phyloP scores from a whole-genome alignment of 2,113 vertebrate genomes.

The Ophiodon elongatus region DNA sequence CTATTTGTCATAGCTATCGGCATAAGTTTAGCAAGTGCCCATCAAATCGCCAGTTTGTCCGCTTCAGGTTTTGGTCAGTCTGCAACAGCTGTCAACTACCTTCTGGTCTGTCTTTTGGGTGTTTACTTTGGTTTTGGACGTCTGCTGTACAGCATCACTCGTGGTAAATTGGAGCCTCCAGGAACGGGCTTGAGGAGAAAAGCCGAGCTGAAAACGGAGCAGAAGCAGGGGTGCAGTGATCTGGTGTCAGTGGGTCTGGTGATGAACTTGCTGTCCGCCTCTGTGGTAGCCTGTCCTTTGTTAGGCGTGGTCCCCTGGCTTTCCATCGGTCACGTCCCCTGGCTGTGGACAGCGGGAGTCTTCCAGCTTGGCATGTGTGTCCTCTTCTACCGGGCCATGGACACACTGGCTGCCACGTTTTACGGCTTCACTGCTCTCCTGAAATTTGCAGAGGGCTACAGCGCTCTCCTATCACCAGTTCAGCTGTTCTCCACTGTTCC shows the following conservation, averaged over 20 bases:
- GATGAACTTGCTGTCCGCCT: constrained; percentile 88
- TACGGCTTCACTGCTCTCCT: constrained; percentile 87
- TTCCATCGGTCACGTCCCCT: constrained; percentile 86
- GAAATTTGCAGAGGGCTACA: constrained; percentile 87
- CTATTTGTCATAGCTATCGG: constrained; percentile 80
- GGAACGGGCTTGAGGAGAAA: constrained; percentile 73
- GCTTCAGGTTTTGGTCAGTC: constrained; percentile 80
- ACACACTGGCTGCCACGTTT: constrained; percentile 84
- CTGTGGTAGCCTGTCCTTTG: constrained; percentile 86
- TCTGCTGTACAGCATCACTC: constrained; percentile 78
- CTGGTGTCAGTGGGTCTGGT: constrained; percentile 75
- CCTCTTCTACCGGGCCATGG: constrained; percentile 84
- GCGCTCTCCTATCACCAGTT: constrained; percentile 76
- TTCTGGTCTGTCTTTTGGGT: constrained; percentile 83
- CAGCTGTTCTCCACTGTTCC: constrained; percentile 78
- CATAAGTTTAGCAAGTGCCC: constrained; percentile 86
- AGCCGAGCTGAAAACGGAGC: constrained; percentile 13
- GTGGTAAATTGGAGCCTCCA: constrained; percentile 75
- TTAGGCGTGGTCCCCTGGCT: constrained; percentile 85
- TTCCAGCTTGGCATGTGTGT: constrained; percentile 87
- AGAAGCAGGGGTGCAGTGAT: constrained; percentile 44
- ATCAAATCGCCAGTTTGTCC: constrained; percentile 84
- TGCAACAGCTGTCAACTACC: constrained; percentile 87
- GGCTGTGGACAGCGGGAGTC: constrained; percentile 89
- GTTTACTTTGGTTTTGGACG: constrained; percentile 86